A percentile compares a stretch with the other conserved stretches of the same genome.
These are phyloP conservation scores for Lamellibrachia satsuma DNA, from an alignment of 2,888 invertebrate genomes.

Conservation along the genomic window DNA sequence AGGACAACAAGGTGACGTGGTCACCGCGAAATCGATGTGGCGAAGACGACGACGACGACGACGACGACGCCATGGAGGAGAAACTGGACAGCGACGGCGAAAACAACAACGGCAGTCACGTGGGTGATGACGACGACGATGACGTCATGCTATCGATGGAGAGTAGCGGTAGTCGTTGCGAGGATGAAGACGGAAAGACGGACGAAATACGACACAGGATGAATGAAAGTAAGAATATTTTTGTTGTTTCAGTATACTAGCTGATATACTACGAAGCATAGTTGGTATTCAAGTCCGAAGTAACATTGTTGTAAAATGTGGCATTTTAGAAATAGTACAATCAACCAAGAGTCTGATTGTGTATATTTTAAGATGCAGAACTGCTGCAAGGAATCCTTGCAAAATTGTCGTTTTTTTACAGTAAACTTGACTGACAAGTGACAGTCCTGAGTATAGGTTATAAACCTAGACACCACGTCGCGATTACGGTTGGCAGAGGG, in stretches of 20 bases:
- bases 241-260: not conserved
- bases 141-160: conserved; percentile 2
- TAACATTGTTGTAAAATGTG: not conserved
- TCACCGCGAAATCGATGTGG: conserved; percentile 80
- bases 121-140: conserved; percentile 17
- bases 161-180: not conserved
- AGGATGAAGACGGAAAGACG: conserved; percentile 17
- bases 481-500: not conserved
- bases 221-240: not conserved
- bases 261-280: not conserved
- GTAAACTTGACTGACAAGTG: too few relatives aligned
- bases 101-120: conserved; percentile 13
- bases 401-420: too few relatives aligned
- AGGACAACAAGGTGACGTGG: conserved; percentile 99
- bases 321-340: not conserved
- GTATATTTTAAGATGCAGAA: too few relatives aligned
- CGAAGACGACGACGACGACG: conserved; percentile 61
- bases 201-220: not conserved
- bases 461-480: too few relatives aligned
- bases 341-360: too few relatives aligned
- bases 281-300: not conserved
- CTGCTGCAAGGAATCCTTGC: too few relatives aligned
- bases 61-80: conserved; percentile 43
- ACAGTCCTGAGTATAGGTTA: too few relatives aligned
- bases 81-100: not conserved